A percentile compares a stretch with the other conserved stretches of the same genome.
Conservation (phyloP, 2,113 vertebrate species). For the Gasterosteus nipponicus region DNA sequence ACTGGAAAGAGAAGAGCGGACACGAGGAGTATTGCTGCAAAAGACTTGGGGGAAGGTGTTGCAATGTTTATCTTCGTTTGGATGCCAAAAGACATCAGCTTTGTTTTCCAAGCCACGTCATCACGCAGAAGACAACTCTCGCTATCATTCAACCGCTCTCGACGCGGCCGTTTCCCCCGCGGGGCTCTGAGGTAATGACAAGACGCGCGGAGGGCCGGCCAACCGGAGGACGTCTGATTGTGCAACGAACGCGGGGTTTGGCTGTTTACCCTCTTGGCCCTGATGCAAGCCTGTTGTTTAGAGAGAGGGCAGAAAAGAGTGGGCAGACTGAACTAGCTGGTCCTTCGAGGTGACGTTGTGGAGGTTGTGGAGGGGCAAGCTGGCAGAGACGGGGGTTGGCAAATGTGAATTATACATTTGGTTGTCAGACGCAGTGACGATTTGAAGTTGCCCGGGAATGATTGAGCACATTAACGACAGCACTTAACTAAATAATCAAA, state of each 20-base stretch:
- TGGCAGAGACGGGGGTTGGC: conserved; percentile 11
- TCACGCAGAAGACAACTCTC: conserved; percentile 30
- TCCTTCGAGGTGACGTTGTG: conserved; percentile 29
- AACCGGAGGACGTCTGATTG: conserved; percentile 39
- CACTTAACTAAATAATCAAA: conserved; percentile 17
- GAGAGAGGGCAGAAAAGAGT: conserved; percentile 36
- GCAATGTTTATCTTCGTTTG: conserved; percentile 48
- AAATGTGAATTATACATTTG: conserved; percentile 29
- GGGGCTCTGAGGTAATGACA: conserved; percentile 29
- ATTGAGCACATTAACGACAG: conserved; percentile 15
- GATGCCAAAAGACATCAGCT: conserved; percentile 46
- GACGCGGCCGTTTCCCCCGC: conserved; percentile 14
- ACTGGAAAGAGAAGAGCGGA: conserved; percentile 2
- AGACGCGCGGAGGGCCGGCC: conserved; percentile 18
- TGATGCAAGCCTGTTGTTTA: conserved; percentile 59
- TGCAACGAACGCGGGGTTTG: conserved; percentile 41
- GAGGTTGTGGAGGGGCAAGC: conserved; percentile 35
- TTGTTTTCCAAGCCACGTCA: conserved; percentile 39
- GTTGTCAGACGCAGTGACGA: conserved; percentile 34
- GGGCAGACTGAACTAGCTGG: conserved; percentile 32
- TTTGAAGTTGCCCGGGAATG: conserved; percentile 16
- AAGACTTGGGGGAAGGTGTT: conserved; percentile 32
- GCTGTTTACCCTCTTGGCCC: conserved; percentile 55
- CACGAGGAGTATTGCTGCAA: conserved; percentile 12
- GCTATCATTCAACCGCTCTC: conserved; percentile 14